These are phyloP conservation scores for Pyralis farinalis DNA, from an alignment of 2,888 invertebrate species.

Conservation along the genomic window DNA sequence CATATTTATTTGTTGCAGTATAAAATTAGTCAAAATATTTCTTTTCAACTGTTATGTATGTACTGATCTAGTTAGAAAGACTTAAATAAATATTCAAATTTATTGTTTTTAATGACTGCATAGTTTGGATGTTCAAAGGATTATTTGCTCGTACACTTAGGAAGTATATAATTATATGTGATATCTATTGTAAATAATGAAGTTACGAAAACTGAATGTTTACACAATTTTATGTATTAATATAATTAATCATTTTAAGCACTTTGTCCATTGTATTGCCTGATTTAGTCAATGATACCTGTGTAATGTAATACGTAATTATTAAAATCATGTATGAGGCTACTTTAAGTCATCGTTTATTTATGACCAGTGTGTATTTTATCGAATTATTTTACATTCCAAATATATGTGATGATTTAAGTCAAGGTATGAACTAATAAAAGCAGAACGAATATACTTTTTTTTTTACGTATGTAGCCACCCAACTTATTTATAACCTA, in stretches of 20 bases:
- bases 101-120: constrained; percentile 2
- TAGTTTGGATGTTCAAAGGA: constrained; percentile 6
- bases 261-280: constrained; percentile 8
- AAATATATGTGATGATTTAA: constrained; percentile 35
- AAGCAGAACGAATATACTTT: not conserved
- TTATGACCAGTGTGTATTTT: constrained; percentile 16
- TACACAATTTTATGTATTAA: constrained; percentile 21
- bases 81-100: too few species aligned
- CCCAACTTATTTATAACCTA: too few species aligned
- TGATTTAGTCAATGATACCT: constrained; percentile 4
- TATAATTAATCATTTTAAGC: constrained; percentile 15
- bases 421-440: constrained; percentile 29
- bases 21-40: not conserved
- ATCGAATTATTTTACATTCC: constrained; percentile 31
- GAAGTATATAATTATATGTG: constrained; percentile 29
- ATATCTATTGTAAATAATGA: constrained; percentile 39
- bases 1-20: too few species aligned
- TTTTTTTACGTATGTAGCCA: too few species aligned
- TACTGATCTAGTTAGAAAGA: too few species aligned
- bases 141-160: constrained; percentile 10
- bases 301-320: constrained; percentile 11
- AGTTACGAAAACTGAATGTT: constrained; percentile 26
- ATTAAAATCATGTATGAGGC: constrained; percentile 18
- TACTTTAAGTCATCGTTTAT: constrained; percentile 13
- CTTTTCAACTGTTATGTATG: not conserved